Base-by-base conservation (phyloP, 53 echinoderm and acorn worm genomes). In the Temnopleurus reevesii region DNA sequence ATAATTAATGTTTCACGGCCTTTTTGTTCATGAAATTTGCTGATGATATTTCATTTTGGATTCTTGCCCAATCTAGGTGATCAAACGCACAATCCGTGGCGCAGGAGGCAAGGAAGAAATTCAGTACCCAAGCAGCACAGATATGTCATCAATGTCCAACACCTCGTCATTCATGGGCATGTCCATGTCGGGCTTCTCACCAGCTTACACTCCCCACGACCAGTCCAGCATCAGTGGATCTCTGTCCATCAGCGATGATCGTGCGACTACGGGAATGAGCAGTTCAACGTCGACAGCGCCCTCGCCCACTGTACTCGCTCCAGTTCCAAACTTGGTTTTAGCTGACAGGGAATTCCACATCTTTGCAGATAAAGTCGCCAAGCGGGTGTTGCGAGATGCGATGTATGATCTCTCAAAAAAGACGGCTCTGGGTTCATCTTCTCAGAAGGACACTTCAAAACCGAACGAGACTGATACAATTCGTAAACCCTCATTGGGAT, bases 101-200 rank as follows among this genome's bases (percentile, higher is more conserved):
- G 94, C 97, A 34, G 92, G 93, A 29, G 97, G 97, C 12, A 92
- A 93, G 29, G 94, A 97, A 65, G 97, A 97, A 81, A 90, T 97
- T 2, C 91, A 85, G 19, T 94, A 94, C 46, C 91, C 92, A 0
- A 93, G 92, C 65, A 91, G 90, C 56, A 81, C 90, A 13, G 93
- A 92, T 5, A 76, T 90, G 45, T 84, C 89, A 4, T 88, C 91
- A n/a, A 81, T 90, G 8, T 90, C 92, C 17, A 57, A 77, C 21
- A 81, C 87, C 0, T 90, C 94, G 1, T 87, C 94, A 13, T 76
- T 76, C 71, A 28, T 71, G 53, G 65, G 65, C 0, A 87, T 66
- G 88, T 87, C 88, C 0, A 38, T 57, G 76, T 85, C 76, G 15
- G 71, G 71, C 26, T 71, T 71, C 71, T 71, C 71, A n/a, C 21